Conservation (phyloP, 2,888 invertebrate species). For the Arrhopalites spinosus region DNA sequence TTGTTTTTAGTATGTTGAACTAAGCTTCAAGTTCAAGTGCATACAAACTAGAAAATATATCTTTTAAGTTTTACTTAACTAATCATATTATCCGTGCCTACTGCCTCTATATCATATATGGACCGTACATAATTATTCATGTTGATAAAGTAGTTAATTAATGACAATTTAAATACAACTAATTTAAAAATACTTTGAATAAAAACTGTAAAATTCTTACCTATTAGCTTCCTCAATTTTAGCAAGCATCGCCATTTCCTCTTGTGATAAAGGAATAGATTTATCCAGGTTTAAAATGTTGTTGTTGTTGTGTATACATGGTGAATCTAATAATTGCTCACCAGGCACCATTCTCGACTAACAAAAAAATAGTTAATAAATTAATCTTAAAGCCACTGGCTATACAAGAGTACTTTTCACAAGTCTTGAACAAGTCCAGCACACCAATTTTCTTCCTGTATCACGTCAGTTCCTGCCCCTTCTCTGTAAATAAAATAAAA, state of each 20-base stretch:
- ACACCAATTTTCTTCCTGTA: not conserved
- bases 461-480: slow-evolving; percentile 4
- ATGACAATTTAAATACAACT: too few species aligned
- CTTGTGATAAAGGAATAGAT: slow-evolving; percentile 59
- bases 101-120: too few species aligned
- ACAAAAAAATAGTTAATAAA: not conserved
- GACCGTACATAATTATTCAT: too few species aligned
- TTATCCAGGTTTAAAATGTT: slow-evolving; percentile 54
- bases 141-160: too few species aligned
- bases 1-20: too few species aligned
- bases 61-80: too few species aligned
- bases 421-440: not conserved
- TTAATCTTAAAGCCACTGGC: not conserved
- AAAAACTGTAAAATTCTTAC: slow-evolving; percentile 58
- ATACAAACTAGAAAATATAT: too few species aligned
- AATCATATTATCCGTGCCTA: too few species aligned
- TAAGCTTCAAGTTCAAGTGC: too few species aligned
- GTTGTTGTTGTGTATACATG: slow-evolving; percentile 51
- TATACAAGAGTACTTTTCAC: too few species aligned
- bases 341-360: slow-evolving; percentile 31
- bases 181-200: too few species aligned
- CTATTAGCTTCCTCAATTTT: slow-evolving; percentile 94
- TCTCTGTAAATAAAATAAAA: not conserved
- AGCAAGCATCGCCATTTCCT: slow-evolving; percentile 88
- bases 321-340: slow-evolving; percentile 25